Percentiles rank a stretch among this genome's conserved stretches.
These are phyloP conservation scores for Spheniscus humboldti DNA, from an alignment of 2,797 vertebrate genomes.

Conservation along the genomic window DNA sequence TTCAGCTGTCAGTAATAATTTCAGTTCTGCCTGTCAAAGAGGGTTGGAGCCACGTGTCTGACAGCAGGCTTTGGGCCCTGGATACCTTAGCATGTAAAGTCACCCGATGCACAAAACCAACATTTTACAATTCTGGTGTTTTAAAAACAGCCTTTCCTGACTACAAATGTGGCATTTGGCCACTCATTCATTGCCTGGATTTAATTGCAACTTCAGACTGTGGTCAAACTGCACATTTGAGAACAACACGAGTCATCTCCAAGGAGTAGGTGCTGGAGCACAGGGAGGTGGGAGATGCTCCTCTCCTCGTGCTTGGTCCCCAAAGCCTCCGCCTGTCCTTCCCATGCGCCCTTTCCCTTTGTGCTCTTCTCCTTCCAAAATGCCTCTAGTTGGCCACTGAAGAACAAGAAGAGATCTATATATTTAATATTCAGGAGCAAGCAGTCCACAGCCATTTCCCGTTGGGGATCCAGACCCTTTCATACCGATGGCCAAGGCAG, in stretches of 20 bases:
- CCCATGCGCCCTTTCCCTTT: fast-evolving
- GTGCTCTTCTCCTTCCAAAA: background rate
- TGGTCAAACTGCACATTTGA: background rate
- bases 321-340: background rate
- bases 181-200: background rate
- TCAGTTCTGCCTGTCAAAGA: background rate
- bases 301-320: fast-evolving
- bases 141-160: background rate
- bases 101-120: background rate
- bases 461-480: background rate
- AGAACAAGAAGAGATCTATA: background rate
- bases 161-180: background rate
- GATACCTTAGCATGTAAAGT: background rate
- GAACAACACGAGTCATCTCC: background rate
- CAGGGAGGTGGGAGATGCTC: background rate
- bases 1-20: constrained; percentile 39
- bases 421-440: background rate
- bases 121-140: background rate
- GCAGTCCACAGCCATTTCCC: background rate
- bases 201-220: background rate
- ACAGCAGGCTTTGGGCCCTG: background rate
- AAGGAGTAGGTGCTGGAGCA: background rate
- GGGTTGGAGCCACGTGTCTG: background rate
- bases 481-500: fast-evolving
- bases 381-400: background rate